Evolutionary conservation across 2,797 vertebrate species (phyloP).

Genomic region (Pteropus rufus): DNA sequence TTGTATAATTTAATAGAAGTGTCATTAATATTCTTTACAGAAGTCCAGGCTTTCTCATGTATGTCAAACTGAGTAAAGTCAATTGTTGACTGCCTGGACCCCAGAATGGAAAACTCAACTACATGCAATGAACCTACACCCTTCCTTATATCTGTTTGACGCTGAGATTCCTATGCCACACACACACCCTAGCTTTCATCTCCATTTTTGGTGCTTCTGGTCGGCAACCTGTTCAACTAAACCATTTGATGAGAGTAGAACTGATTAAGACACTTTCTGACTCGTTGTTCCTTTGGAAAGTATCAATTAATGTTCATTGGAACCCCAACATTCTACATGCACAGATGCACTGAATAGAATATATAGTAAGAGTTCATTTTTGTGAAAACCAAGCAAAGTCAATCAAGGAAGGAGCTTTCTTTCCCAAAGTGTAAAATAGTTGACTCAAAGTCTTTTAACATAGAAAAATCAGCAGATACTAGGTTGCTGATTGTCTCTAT

Average conservation of each 20-base stretch:
- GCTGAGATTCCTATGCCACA: neutral
- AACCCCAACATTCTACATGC: neutral
- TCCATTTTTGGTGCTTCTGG: neutral
- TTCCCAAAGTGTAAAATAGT: neutral
- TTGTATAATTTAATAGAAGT: neutral
- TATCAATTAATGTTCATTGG: neutral
- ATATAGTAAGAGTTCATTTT: neutral
- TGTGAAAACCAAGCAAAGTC: neutral
- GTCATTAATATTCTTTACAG: neutral
- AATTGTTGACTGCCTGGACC: neutral
- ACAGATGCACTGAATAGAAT: neutral
- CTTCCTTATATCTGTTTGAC: neutral
- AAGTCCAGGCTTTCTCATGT: neutral
- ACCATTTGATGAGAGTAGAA: neutral
- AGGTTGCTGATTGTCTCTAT: neutral
- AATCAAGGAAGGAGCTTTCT: slow-evolving; percentile 15
- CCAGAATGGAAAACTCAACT: neutral
- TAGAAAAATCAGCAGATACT: slow-evolving; percentile 26
- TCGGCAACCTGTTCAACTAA: neutral
- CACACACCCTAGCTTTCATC: neutral
- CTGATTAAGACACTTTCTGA: neutral
- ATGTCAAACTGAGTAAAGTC: neutral
- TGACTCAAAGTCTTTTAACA: neutral
- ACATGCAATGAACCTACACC: neutral
- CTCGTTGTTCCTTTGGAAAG: neutral